A percentile compares a stretch with the other conserved stretches of the same genome.
These are phyloP conservation scores for Herminia tarsipennalis DNA, from an alignment of 2,888 invertebrate species.

Conservation along the genomic window DNA sequence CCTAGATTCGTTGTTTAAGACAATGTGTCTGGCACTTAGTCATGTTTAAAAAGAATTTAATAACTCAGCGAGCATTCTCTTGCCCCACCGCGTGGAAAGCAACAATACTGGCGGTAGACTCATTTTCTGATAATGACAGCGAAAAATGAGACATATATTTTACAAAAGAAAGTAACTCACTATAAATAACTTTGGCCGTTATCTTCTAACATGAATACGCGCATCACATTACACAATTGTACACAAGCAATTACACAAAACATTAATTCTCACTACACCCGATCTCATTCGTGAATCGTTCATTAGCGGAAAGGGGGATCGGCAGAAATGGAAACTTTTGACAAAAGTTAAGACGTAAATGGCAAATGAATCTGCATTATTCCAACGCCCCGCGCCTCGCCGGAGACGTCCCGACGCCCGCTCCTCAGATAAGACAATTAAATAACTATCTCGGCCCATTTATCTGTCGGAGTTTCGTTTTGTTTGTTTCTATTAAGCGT, in stretches of 20 bases:
- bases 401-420: slow-evolving; percentile 52
- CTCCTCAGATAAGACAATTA: slow-evolving; percentile 76
- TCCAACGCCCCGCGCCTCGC: slow-evolving; percentile 40
- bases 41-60: neutral
- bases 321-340: slow-evolving; percentile 68
- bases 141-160: neutral
- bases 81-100: neutral
- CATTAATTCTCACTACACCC: slow-evolving; percentile 70
- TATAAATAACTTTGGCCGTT: slow-evolving; percentile 18
- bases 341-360: slow-evolving; percentile 77
- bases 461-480: slow-evolving; percentile 75
- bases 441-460: slow-evolving; percentile 79
- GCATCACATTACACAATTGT: slow-evolving; percentile 57
- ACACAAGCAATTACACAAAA: slow-evolving; percentile 73
- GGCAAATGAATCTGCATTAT: slow-evolving; percentile 77
- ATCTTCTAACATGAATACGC: slow-evolving; percentile 42
- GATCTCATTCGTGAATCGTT: slow-evolving; percentile 75
- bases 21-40: neutral
- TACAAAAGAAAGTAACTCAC: too few relatives aligned
- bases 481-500: slow-evolving; percentile 82
- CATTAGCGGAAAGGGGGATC: slow-evolving; percentile 70
- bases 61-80: neutral
- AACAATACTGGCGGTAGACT: neutral
- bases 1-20: too few relatives aligned
- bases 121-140: neutral